Evolutionary conservation across 2,113 vertebrate genomes (phyloP).

Genomic region (Malurus melanocephalus): DNA sequence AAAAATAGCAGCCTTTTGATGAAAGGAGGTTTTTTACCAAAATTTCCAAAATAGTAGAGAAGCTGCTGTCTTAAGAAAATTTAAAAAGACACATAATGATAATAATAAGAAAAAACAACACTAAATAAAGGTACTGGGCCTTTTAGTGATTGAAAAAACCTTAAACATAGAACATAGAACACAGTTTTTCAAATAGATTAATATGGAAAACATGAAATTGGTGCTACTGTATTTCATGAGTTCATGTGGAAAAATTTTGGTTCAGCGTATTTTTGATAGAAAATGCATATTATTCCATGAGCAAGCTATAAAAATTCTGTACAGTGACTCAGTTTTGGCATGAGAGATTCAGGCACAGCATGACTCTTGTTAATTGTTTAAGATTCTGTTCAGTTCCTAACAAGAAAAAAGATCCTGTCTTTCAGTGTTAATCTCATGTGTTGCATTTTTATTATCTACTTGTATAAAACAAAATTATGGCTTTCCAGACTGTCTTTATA

Average conservation of each 20-base stretch:
- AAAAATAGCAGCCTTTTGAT: background rate
- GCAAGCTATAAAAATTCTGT: background rate
- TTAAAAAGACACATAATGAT: background rate
- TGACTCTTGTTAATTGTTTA: background rate
- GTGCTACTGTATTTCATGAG: background rate
- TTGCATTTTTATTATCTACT: conserved; percentile 7
- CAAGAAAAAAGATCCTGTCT: background rate
- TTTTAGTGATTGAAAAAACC: background rate
- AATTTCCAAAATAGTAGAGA: background rate
- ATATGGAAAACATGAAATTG: background rate
- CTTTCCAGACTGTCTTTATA: background rate
- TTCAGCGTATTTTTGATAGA: background rate
- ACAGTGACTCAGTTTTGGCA: background rate
- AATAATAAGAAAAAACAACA: background rate
- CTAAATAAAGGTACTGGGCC: accelerated
- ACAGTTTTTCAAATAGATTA: background rate
- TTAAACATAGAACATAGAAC: background rate
- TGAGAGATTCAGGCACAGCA: background rate
- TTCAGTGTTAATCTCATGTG: background rate
- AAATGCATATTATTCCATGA: background rate
- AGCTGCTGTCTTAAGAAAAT: background rate
- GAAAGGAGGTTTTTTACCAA: background rate
- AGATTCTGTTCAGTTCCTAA: background rate
- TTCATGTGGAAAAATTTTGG: background rate
- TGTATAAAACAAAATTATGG: background rate